phyloP scores from a whole-genome alignment of 64 coral and sea anemone genomes.

The Catalaphyllia jardinei region DNA sequence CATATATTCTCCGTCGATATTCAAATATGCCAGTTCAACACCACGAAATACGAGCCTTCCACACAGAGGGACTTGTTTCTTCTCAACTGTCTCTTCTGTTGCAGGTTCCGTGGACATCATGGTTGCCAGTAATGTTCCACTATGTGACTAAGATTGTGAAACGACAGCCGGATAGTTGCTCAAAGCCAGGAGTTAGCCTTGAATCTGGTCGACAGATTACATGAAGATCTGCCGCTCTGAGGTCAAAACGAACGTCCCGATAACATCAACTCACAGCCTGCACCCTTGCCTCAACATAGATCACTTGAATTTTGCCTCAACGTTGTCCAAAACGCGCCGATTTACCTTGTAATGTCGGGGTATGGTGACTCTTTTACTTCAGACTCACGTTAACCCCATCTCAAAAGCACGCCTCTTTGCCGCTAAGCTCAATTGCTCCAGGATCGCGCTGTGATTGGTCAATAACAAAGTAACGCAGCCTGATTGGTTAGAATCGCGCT shows the following conservation, averaged over 20 bases:
- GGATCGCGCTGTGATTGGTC: constrained; percentile 53
- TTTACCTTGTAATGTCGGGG: background rate
- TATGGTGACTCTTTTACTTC: constrained; percentile 31
- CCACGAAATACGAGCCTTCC: constrained; percentile 83
- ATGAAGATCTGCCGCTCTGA: background rate
- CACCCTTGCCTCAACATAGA: background rate
- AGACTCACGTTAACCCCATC: constrained; percentile 43
- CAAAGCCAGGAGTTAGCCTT: background rate
- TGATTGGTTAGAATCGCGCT: constrained; percentile 53
- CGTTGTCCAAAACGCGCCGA: constrained; percentile 36
- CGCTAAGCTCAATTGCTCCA: constrained; percentile 67
- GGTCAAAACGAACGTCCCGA: constrained; percentile 24
- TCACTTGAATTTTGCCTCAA: background rate
- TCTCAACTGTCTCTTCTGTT: background rate
- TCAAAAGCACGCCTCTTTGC: constrained; percentile 65
- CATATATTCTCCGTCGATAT: constrained; percentile 89
- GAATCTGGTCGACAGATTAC: constrained; percentile 15
- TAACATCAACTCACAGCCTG: background rate
- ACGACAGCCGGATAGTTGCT: background rate
- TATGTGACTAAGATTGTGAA: constrained; percentile 5
- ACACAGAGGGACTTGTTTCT: constrained; percentile 35
- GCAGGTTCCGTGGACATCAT: constrained; percentile 17
- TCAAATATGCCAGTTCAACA: constrained; percentile 88
- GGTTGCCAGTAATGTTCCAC: constrained; percentile 14
- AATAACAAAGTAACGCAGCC: constrained; percentile 10